Conservation (phyloP, 2,113 vertebrate genomes). For the Capreolus pygargus region DNA sequence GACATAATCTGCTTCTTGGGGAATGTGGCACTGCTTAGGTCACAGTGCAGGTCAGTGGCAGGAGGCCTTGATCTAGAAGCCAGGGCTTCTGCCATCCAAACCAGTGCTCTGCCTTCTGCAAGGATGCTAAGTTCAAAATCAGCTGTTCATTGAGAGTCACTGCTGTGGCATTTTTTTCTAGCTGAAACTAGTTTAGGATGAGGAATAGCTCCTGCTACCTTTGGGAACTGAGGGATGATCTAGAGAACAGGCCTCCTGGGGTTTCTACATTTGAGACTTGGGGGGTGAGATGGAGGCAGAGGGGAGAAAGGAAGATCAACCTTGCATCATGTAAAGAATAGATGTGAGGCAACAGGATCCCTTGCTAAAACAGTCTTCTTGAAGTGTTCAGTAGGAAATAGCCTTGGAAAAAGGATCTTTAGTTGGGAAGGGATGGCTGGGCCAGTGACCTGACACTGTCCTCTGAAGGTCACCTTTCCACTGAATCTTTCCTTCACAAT, state of each 20-base stretch:
- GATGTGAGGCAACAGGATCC: not conserved
- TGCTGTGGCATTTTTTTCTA: constrained; percentile 7
- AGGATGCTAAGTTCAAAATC: constrained; percentile 31
- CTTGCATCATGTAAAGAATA: not conserved
- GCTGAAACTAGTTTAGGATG: not conserved
- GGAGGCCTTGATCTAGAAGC: not conserved
- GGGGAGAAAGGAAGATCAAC: not conserved
- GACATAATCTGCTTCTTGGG: not conserved
- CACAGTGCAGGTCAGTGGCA: not conserved
- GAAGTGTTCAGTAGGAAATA: constrained; percentile 10
- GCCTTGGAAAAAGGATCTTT: constrained; percentile 29
- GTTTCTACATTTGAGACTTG: not conserved
- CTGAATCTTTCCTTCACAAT: not conserved
- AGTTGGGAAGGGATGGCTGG: not conserved
- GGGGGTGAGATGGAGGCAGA: not conserved
- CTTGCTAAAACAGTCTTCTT: not conserved
- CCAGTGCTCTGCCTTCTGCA: not conserved
- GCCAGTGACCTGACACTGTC: not conserved
- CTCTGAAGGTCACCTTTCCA: not conserved
- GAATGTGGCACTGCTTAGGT: not conserved
- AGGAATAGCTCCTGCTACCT: constrained; percentile 7
- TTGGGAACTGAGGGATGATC: not conserved
- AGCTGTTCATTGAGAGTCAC: constrained; percentile 2
- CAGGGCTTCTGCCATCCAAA: not conserved
- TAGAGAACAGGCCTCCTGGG: not conserved